Percentiles rank a stretch among this genome's conserved stretches.
These are phyloP conservation scores for Ceyx cyanopectus DNA, from an alignment of 2,113 vertebrate species.

Conservation along the genomic window DNA sequence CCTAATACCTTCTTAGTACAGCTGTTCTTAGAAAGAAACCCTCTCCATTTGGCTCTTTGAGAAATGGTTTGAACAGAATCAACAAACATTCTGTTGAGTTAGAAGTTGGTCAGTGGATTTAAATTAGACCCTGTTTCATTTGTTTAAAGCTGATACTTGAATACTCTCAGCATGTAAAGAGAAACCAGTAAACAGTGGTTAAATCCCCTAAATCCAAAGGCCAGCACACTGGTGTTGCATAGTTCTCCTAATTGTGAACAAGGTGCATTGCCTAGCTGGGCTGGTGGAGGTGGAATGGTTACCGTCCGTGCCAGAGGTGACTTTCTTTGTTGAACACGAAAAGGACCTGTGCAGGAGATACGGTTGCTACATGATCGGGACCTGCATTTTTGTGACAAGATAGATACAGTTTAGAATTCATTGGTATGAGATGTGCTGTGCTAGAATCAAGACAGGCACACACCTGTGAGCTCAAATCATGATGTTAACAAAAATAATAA, in stretches of 20 bases:
- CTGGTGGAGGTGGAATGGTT: not conserved
- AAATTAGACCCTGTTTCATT: not conserved
- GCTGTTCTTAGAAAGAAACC: not conserved
- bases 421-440: not conserved
- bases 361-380: rapidly evolving
- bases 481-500: not conserved
- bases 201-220: not conserved
- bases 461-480: not conserved
- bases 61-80: not conserved
- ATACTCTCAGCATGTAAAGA: not conserved
- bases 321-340: not conserved
- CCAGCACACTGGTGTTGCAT: rapidly evolving
- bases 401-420: not conserved
- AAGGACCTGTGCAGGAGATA: not conserved
- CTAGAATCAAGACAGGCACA: rapidly evolving
- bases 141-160: not conserved
- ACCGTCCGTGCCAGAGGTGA: rapidly evolving
- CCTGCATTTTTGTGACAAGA: not conserved
- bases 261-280: rapidly evolving
- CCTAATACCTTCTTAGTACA: not conserved
- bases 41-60: not conserved
- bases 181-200: not conserved
- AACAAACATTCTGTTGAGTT: not conserved
- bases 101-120: not conserved
- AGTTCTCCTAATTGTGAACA: not conserved